These are phyloP conservation scores for Tinea trinotella DNA, from an alignment of 2,888 invertebrate species.

Conservation along the genomic window DNA sequence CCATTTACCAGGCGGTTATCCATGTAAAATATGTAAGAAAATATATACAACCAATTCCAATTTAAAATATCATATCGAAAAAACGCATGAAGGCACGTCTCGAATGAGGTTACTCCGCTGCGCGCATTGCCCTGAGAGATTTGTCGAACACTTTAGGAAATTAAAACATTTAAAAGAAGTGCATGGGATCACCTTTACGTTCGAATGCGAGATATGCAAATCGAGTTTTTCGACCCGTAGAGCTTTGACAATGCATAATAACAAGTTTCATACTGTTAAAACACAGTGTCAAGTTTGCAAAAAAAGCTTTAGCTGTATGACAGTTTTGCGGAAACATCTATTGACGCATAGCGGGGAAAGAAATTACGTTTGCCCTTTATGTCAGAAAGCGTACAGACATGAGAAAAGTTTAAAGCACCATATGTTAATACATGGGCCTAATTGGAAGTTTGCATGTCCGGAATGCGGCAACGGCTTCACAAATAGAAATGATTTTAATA, in stretches of 20 bases:
- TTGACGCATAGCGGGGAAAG: constrained; percentile 43
- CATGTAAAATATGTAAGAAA: constrained; percentile 55
- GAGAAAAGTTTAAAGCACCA: constrained; percentile 58
- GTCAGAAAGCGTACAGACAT: constrained; percentile 64
- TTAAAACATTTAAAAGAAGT: constrained; percentile 50
- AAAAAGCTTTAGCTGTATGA: constrained; percentile 55
- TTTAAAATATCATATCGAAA: constrained; percentile 46
- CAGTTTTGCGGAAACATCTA: constrained; percentile 46
- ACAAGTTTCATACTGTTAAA: constrained; percentile 45
- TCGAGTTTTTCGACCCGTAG: constrained; percentile 41
- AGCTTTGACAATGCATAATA: constrained; percentile 47
- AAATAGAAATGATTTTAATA: constrained; percentile 37
- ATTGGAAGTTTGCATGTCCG: constrained; percentile 34
- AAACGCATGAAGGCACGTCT: constrained; percentile 40
- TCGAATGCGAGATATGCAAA: constrained; percentile 45
- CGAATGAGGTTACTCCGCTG: constrained; percentile 45
- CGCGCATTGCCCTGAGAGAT: constrained; percentile 46
- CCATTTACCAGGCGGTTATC: constrained; percentile 44
- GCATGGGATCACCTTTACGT: constrained; percentile 46
- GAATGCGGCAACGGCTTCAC: constrained; percentile 39
- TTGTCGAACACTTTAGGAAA: constrained; percentile 47
- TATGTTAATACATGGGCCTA: constrained; percentile 33
- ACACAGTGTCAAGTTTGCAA: constrained; percentile 63
- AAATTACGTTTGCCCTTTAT: constrained; percentile 48
- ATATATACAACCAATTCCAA: constrained; percentile 59